Base-by-base conservation (phyloP, 1,140 invertebrate genomes). In the Agraylea sexmaculata region DNA sequence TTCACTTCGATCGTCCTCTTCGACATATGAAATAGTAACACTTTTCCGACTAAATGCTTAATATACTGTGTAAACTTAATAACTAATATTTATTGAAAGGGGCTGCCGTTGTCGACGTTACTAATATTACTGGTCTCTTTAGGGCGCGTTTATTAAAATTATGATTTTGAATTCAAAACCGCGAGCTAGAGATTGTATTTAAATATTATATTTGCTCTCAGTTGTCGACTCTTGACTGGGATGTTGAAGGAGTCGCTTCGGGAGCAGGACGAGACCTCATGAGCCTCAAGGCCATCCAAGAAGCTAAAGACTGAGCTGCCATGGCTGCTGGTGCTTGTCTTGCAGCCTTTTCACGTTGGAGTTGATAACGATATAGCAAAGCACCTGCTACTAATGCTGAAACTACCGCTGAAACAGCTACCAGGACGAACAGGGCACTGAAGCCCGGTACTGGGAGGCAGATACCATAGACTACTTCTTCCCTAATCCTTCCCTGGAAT, bases 391-490 rank as follows among this genome's bases (percentile, higher is more conserved):
- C 77, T 2, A 87, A 59, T 0, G 83, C 82, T 1, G 83, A 83
- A 2, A 87, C 77, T 1, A 88, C 81, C 0, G 86, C 85, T 4
- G 83, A 83, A 4, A 87, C 75, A 0, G 86, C 83, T 2, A 88
- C 81, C 10, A 89, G 71, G 19, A 89, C 83, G 59, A 91, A 91
- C 5, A 90, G 68, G 2, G 85, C 77, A 47, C 87, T 87, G 54
- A 93, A 90, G 13, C 86, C 83, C 0, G 85, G 78, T 16, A 87
- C 79, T 0, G 88, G 87, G 60, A 93, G 73, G 51, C 88, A 93
- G 21, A 93, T 87, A 23, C 87, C 88, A 54, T 93, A 91, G 1
- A 91, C 81, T 1, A 90, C 81, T 59, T 88, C 86, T 57, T 87
- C 80, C 23, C 79, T 71, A 56, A 88, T 88, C 53, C 82, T 72